A percentile compares a stretch with the other conserved stretches of the same genome.
Conservation (phyloP, 2,113 vertebrate genomes). For the Hylia prasina region DNA sequence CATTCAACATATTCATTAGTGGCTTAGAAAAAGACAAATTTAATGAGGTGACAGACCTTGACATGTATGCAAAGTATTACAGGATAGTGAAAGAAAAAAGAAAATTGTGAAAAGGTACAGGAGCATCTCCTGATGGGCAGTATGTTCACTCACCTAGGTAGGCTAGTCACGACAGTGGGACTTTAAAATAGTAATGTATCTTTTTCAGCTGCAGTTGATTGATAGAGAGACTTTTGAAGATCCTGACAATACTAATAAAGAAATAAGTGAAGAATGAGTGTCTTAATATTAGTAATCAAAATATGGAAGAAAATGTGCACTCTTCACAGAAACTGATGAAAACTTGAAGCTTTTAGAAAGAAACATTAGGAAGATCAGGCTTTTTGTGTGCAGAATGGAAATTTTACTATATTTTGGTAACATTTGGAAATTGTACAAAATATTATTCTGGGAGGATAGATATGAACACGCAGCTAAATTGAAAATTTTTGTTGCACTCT, state of each 20-base stretch:
- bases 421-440: not conserved
- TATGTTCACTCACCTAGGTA: not conserved
- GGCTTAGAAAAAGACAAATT: not conserved
- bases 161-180: not conserved
- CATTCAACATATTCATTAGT: not conserved
- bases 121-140: not conserved
- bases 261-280: not conserved
- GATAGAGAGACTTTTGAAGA: not conserved
- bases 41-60: not conserved
- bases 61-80: not conserved
- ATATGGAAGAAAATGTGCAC: not conserved
- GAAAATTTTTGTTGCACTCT: not conserved
- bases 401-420: not conserved
- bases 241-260: not conserved
- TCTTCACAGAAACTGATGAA: not conserved
- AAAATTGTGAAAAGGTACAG: not conserved
- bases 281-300: not conserved
- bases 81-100: not conserved
- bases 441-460: not conserved
- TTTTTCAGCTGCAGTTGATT: not conserved
- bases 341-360: not conserved
- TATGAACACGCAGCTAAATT: not conserved
- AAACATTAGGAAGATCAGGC: not conserved
- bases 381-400: not conserved
- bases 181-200: not conserved